Conservation (phyloP, 2,797 vertebrate genomes). For the Aulostomus chinensis region DNA sequence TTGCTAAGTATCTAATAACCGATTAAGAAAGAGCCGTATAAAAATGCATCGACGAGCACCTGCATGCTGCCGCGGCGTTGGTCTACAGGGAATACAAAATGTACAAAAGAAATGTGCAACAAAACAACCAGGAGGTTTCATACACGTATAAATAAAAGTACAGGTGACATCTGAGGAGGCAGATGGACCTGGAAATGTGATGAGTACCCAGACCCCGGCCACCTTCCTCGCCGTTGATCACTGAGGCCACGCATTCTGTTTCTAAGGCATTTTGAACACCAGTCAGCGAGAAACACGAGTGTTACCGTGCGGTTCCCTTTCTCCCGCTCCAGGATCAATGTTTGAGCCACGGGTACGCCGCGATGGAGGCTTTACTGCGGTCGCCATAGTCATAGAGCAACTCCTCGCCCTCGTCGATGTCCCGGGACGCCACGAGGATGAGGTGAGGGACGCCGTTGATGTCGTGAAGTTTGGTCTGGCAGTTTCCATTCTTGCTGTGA, state of each 20-base stretch:
- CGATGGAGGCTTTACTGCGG: slow-evolving; percentile 92
- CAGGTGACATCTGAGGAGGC: slow-evolving; percentile 46
- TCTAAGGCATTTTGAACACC: slow-evolving; percentile 78
- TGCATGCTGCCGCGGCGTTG: slow-evolving; percentile 82
- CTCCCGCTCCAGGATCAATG: slow-evolving; percentile 63
- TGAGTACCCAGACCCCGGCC: slow-evolving; percentile 6
- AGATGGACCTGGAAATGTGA: slow-evolving; percentile 57
- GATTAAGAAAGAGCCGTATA: slow-evolving; percentile 75
- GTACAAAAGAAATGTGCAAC: slow-evolving; percentile 79
- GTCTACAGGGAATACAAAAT: slow-evolving; percentile 79
- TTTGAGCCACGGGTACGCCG: slow-evolving; percentile 96
- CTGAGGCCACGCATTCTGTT: slow-evolving; percentile 63
- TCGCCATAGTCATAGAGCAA: slow-evolving; percentile 97
- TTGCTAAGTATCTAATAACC: slow-evolving; percentile 67
- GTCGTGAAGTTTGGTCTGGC: slow-evolving; percentile 97
- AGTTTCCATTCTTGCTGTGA: slow-evolving; percentile 97
- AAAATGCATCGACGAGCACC: slow-evolving; percentile 77
- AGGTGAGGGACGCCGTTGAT: slow-evolving; percentile 92
- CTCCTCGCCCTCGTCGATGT: slow-evolving; percentile 92
- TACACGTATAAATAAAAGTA: slow-evolving; percentile 77
- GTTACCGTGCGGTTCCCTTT: slow-evolving; percentile 49
- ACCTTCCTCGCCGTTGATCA: background rate
- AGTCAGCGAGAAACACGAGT: slow-evolving; percentile 48
- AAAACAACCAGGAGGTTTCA: slow-evolving; percentile 73
- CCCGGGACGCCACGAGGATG: slow-evolving; percentile 91